Evolutionary conservation across 2,113 vertebrate genomes (phyloP).

Genomic region (Pionites leucogaster): DNA sequence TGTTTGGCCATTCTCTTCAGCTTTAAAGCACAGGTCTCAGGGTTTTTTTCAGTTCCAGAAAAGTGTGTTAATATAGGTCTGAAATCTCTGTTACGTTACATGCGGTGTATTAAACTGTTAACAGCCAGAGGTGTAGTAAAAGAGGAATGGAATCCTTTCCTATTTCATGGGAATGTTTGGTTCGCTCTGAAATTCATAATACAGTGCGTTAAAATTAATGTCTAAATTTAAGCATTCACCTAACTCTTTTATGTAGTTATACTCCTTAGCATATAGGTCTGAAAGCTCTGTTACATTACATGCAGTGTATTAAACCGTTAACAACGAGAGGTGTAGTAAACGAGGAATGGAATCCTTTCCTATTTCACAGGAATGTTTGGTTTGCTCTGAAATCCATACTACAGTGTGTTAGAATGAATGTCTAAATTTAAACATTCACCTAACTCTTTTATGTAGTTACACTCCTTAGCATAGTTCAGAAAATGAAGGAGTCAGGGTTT

Average conservation of each 20-base stretch:
- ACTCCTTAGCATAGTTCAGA: background rate
- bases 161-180: background rate
- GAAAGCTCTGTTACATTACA: background rate
- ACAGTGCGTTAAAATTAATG: background rate
- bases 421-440: background rate
- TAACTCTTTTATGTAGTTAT: background rate
- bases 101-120: background rate
- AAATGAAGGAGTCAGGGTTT: background rate
- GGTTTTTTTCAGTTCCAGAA: background rate
- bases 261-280: background rate
- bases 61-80: background rate
- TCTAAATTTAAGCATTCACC: background rate
- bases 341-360: background rate
- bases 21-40: background rate
- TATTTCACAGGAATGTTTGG: background rate
- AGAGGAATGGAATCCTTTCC: background rate
- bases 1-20: background rate
- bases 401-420: background rate
- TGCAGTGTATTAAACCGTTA: background rate
- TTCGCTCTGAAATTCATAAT: background rate
- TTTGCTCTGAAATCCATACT: background rate
- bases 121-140: background rate
- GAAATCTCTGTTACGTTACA: background rate
- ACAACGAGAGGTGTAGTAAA: background rate
- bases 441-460: background rate